These are phyloP conservation scores for Oreochromis mossambicus DNA, from an alignment of 2,797 vertebrate species.

Conservation along the genomic window DNA sequence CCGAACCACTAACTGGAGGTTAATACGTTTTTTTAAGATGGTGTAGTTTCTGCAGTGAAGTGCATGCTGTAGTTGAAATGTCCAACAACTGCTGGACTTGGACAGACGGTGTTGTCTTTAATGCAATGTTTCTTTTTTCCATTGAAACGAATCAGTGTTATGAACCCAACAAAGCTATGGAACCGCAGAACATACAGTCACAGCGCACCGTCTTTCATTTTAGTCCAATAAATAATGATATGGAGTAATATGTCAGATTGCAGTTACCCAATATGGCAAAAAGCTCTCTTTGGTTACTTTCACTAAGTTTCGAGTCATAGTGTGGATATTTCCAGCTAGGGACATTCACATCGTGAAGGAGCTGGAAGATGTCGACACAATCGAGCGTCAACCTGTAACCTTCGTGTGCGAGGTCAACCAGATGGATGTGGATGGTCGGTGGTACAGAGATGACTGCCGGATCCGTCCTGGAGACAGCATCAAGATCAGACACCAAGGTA, in stretches of 20 bases:
- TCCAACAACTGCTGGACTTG: background rate
- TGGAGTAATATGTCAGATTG: background rate
- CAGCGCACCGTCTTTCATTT: background rate
- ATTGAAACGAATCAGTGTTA: background rate
- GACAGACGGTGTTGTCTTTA: background rate
- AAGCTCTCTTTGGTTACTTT: background rate
- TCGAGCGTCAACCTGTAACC: constrained; percentile 80
- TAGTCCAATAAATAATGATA: background rate
- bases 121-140: background rate
- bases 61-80: background rate
- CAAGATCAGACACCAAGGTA: constrained; percentile 88
- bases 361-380: constrained; percentile 84
- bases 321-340: constrained; percentile 75
- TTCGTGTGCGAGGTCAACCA: constrained; percentile 90
- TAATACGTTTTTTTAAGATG: background rate
- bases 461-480: constrained; percentile 84
- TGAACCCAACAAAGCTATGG: background rate
- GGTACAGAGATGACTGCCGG: constrained; percentile 85
- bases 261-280: background rate
- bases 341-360: constrained; percentile 83
- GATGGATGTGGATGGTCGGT: constrained; percentile 87
- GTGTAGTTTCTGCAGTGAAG: background rate
- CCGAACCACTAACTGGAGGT: background rate
- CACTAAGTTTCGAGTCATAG: background rate
- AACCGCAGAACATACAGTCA: background rate